Percentiles rank a stretch among this genome's conserved stretches.
These are phyloP conservation scores for Thalassophryne amazonica DNA, from an alignment of 2,797 vertebrate species.

Conservation along the genomic window DNA sequence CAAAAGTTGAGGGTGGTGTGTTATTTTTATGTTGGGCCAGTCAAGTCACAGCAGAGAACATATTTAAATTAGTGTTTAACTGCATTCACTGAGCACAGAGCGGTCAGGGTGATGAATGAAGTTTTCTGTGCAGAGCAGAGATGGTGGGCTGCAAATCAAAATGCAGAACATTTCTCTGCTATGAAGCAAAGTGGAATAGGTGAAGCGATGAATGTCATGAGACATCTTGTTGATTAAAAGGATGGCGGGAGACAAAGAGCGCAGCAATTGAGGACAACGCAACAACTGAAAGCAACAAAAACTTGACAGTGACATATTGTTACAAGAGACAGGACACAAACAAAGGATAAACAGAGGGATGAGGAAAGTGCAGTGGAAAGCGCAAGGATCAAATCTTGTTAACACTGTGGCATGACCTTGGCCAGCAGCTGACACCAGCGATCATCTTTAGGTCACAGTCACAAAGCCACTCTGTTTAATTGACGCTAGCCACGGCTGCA, in stretches of 20 bases:
- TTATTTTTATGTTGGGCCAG: conserved; percentile 33
- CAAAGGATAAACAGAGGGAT: conserved; percentile 46
- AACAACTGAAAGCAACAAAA: conserved; percentile 35
- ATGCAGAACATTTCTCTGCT: conserved; percentile 39
- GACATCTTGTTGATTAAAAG: conserved; percentile 71
- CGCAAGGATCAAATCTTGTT: conserved; percentile 77
- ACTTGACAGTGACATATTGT: conserved; percentile 71
- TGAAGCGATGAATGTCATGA: conserved; percentile 63
- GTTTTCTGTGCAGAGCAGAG: conserved; percentile 55
- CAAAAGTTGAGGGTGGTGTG: conserved; percentile 13
- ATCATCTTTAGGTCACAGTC: conserved; percentile 70
- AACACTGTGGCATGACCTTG: conserved; percentile 77
- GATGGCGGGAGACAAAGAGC: conserved; percentile 11
- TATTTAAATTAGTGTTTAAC: conserved; percentile 78
- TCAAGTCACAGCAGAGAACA: conserved; percentile 37
- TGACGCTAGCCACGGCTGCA: conserved; percentile 62
- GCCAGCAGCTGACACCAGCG: conserved; percentile 70
- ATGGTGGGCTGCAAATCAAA: conserved; percentile 66
- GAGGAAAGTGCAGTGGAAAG: conserved; percentile 45
- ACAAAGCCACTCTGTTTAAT: conserved; percentile 76
- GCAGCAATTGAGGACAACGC: conserved; percentile 32
- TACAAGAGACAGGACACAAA: conserved; percentile 32
- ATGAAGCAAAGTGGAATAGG: conserved; percentile 40
- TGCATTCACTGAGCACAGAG: conserved; percentile 58
- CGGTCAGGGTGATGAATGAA: conserved; percentile 55